These are phyloP conservation scores for Heteractis magnifica DNA, from an alignment of 92 coral and sea anemone species.

Conservation along the genomic window DNA sequence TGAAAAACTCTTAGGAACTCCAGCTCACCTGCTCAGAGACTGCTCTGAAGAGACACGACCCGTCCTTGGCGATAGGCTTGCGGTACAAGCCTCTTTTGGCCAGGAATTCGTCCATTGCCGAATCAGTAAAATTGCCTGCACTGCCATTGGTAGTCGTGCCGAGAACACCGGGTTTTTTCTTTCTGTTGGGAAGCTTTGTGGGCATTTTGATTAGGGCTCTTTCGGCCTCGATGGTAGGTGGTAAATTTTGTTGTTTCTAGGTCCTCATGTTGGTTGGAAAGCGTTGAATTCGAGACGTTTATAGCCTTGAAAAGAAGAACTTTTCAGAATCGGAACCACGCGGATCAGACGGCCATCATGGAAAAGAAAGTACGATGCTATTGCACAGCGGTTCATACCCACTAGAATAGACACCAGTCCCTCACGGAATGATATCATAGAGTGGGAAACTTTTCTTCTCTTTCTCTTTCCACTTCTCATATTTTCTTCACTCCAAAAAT, in stretches of 20 bases:
- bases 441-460: neutral
- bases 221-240: constrained; percentile 32
- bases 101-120: constrained; percentile 93
- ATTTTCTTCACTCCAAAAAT: neutral
- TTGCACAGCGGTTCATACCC: constrained; percentile 57
- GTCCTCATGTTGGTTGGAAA: constrained; percentile 52
- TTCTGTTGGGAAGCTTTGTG: constrained; percentile 71
- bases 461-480: neutral
- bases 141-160: constrained; percentile 50
- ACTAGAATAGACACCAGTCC: constrained; percentile 26
- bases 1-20: neutral
- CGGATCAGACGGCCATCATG: constrained; percentile 82
- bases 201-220: constrained; percentile 60
- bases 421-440: neutral
- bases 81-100: constrained; percentile 72
- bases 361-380: constrained; percentile 41
- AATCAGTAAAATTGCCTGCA: constrained; percentile 73
- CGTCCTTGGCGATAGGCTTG: constrained; percentile 97
- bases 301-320: constrained; percentile 42
- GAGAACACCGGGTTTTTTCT: constrained; percentile 65
- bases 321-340: constrained; percentile 68
- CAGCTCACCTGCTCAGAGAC: constrained; percentile 96
- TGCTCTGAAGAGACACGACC: constrained; percentile 97
- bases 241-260: constrained; percentile 26
- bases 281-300: constrained; percentile 41